These are phyloP conservation scores for Mastigias papua DNA, from an alignment of 30 jellyfish, hydroid and myxozoan genomes.

Conservation along the genomic window DNA sequence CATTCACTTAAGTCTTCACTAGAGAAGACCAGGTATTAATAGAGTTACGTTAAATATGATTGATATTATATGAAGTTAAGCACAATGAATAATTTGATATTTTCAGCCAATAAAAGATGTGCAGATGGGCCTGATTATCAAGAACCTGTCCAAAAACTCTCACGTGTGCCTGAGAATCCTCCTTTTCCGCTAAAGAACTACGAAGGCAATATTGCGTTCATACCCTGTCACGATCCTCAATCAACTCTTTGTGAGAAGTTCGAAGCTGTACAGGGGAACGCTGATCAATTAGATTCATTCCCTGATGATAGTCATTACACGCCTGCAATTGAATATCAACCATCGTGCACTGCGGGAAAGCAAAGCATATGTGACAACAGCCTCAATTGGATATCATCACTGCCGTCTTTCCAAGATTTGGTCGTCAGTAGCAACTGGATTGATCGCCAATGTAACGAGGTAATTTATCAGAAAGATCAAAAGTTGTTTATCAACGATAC, in stretches of 20 bases:
- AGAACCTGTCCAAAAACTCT: background rate
- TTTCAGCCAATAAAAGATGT: background rate
- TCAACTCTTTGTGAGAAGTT: background rate
- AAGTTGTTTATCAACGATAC: background rate
- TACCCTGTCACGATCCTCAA: background rate
- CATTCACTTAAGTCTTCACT: too few species aligned
- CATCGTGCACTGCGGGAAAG: background rate
- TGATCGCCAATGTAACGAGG: constrained; percentile 28
- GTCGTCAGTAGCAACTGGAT: constrained; percentile 37
- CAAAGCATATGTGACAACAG: background rate
- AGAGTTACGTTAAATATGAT: too few species aligned
- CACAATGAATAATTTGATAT: too few species aligned
- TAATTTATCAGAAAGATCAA: background rate
- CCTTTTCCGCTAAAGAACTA: background rate
- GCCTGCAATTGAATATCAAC: constrained; percentile 3
- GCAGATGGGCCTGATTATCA: background rate
- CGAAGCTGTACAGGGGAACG: background rate
- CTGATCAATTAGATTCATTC: background rate
- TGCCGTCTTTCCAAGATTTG: constrained; percentile 68
- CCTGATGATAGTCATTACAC: constrained; percentile 1
- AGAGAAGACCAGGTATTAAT: too few species aligned
- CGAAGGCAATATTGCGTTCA: too few species aligned
- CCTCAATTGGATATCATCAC: constrained; percentile 1
- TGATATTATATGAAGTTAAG: too few species aligned
- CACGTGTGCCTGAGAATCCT: background rate